phyloP scores from a whole-genome alignment of 2,888 invertebrate species.

The Melinaea marsaeus region DNA sequence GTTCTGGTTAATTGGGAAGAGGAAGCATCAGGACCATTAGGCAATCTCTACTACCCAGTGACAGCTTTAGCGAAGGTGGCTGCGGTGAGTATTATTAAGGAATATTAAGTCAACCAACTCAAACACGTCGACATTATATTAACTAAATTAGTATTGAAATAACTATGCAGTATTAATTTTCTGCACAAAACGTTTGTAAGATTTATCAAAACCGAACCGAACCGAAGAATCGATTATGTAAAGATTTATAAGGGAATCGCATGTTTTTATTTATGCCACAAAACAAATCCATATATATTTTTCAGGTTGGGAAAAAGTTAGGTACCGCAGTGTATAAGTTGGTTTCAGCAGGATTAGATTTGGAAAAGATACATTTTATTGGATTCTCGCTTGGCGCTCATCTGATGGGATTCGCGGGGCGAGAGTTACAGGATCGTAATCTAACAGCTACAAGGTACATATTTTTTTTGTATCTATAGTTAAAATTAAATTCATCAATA shows the following conservation, averaged over 20 bases:
- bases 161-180: too few species aligned
- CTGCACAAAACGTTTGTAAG: too few species aligned
- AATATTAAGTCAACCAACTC: background rate
- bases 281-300: background rate
- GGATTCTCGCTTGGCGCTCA: conserved; percentile 59
- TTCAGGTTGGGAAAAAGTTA: conserved; percentile 40
- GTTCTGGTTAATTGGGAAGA: conserved; percentile 67
- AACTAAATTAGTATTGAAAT: too few species aligned
- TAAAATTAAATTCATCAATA: too few species aligned
- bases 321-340: conserved; percentile 39
- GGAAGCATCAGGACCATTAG: conserved; percentile 57
- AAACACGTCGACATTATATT: too few species aligned
- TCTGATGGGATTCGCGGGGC: conserved; percentile 58
- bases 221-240: too few species aligned
- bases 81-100: conserved; percentile 16
- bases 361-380: conserved; percentile 40
- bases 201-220: too few species aligned
- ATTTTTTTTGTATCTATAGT: too few species aligned
- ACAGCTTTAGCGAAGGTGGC: conserved; percentile 61
- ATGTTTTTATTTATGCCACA: too few species aligned
- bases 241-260: too few species aligned
- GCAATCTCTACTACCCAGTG: conserved; percentile 52
- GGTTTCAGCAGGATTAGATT: conserved; percentile 34
- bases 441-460: conserved; percentile 53
- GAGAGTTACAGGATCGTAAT: conserved; percentile 43